These are phyloP conservation scores for Mergus octosetaceus DNA, from an alignment of 2,797 vertebrate genomes.

Conservation along the genomic window DNA sequence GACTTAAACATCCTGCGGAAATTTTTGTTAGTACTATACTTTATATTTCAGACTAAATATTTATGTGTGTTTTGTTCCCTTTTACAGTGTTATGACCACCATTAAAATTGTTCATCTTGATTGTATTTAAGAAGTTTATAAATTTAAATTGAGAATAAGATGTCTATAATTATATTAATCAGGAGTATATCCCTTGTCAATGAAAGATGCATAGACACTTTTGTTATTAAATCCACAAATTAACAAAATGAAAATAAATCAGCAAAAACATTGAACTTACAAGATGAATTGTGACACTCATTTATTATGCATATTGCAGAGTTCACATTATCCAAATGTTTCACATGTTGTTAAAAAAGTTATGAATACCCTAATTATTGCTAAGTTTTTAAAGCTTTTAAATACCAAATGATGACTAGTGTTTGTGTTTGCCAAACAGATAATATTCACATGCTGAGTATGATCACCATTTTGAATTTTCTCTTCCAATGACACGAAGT, in stretches of 20 bases:
- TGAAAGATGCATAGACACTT: not conserved
- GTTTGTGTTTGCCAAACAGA: not conserved
- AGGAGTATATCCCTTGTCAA: not conserved
- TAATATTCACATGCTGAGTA: not conserved
- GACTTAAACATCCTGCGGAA: not conserved
- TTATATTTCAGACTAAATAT: not conserved
- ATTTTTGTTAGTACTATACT: not conserved
- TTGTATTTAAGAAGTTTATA: not conserved
- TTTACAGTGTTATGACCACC: not conserved
- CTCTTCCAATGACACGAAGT: not conserved
- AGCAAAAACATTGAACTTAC: not conserved
- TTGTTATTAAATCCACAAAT: not conserved
- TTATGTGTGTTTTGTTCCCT: not conserved
- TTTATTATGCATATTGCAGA: not conserved
- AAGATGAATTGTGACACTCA: not conserved
- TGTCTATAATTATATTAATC: not conserved
- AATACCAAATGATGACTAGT: accelerated
- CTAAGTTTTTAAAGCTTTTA: not conserved
- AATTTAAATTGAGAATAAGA: not conserved
- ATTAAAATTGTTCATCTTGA: not conserved
- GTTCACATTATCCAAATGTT: not conserved
- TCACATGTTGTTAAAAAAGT: not conserved
- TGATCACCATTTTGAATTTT: not conserved
- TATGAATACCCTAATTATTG: not conserved
- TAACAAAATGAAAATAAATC: not conserved